Conservation (phyloP, 1,140 invertebrate species). For the Drosophila tropicalis region DNA sequence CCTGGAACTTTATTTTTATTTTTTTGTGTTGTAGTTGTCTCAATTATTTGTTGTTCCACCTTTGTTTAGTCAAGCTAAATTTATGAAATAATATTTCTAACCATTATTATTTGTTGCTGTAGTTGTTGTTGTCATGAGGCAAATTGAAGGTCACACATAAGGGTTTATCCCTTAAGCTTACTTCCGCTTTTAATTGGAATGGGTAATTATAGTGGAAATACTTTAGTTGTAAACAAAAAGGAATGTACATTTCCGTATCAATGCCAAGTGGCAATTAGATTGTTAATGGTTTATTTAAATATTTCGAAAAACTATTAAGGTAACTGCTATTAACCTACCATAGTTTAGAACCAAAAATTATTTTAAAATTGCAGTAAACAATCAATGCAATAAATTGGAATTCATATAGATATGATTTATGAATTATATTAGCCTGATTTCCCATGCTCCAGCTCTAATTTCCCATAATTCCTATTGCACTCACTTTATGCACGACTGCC, state of each 20-base stretch:
- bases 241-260: too few species aligned
- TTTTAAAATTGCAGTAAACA: too few species aligned
- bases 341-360: too few species aligned
- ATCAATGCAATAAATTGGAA: too few species aligned
- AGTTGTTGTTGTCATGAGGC: not conserved
- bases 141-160: constrained; percentile 13
- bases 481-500: constrained; percentile 31
- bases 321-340: too few species aligned
- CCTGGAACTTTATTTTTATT: constrained; percentile 16
- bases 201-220: not conserved
- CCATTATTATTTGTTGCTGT: not conserved
- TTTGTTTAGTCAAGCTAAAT: constrained; percentile 32
- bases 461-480: constrained; percentile 37
- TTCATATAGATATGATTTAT: not conserved
- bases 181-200: not conserved
- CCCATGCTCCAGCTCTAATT: constrained; percentile 25
- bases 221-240: too few species aligned
- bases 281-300: too few species aligned
- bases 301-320: too few species aligned
- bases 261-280: too few species aligned
- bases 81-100: constrained; percentile 33
- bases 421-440: constrained; percentile 23
- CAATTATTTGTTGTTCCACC: constrained; percentile 45
- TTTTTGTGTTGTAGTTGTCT: constrained; percentile 50
- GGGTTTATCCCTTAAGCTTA: not conserved